These are phyloP conservation scores for Heteromurus nitidus DNA, from an alignment of 2,888 invertebrate genomes.

Conservation along the genomic window DNA sequence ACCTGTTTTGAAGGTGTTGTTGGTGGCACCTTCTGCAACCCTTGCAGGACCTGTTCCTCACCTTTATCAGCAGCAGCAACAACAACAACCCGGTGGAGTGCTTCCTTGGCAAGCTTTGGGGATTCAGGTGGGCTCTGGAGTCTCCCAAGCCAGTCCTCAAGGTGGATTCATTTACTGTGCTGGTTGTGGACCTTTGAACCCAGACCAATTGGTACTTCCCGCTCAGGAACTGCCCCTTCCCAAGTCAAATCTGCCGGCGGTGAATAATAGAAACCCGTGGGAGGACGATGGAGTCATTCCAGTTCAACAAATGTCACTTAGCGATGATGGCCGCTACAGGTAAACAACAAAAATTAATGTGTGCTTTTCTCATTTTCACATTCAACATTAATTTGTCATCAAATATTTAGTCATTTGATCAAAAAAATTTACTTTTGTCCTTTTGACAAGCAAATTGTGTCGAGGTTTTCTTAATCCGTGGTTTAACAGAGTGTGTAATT, in stretches of 20 bases:
- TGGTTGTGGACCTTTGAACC: conserved; percentile 42
- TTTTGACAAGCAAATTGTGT: conserved; percentile 16
- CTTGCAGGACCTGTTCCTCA: conserved; percentile 27
- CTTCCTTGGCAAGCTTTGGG: conserved; percentile 28
- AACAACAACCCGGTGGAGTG: conserved; percentile 6
- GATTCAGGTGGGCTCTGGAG: background rate
- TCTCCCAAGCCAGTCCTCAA: too few species aligned
- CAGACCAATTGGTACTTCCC: conserved; percentile 30
- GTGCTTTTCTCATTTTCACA: background rate
- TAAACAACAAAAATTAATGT: background rate
- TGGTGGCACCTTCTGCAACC: conserved; percentile 61
- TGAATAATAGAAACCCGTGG: conserved; percentile 12
- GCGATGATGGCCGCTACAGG: conserved; percentile 70
- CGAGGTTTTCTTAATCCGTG: too few species aligned
- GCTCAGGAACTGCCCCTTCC: background rate
- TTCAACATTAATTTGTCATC: background rate
- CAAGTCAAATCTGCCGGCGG: background rate
- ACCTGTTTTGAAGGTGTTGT: conserved; percentile 66
- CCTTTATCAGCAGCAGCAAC: conserved; percentile 13
- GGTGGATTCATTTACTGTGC: conserved; percentile 58
- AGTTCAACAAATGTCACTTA: conserved; percentile 62
- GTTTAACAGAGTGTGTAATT: too few species aligned
- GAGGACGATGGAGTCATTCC: conserved; percentile 34
- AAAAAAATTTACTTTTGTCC: background rate
- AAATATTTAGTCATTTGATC: conserved; percentile 6